phyloP scores from a whole-genome alignment of 2,113 vertebrate genomes.

The Ophiodon elongatus region DNA sequence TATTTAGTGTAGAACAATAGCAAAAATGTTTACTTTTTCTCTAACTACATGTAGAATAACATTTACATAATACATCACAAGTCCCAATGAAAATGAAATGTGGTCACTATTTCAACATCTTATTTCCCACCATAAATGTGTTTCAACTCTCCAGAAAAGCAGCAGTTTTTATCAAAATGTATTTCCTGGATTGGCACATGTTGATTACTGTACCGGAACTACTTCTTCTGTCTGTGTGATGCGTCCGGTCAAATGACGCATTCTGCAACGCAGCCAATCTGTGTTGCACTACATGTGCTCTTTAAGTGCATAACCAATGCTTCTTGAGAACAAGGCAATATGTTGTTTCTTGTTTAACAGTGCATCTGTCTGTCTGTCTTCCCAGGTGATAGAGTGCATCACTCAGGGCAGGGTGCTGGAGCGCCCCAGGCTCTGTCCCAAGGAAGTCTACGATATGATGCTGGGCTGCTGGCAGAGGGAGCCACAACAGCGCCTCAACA shows the following conservation, averaged over 20 bases:
- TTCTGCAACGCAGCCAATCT: background rate
- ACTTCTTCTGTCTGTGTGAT: background rate
- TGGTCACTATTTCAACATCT: background rate
- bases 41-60: too few species aligned
- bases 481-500: slow-evolving; percentile 86
- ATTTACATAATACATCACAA: too few species aligned
- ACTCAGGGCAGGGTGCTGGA: slow-evolving; percentile 87
- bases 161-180: background rate
- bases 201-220: background rate
- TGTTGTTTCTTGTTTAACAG: background rate
- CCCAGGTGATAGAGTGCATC: slow-evolving; percentile 88
- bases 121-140: background rate
- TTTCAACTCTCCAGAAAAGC: background rate
- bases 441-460: slow-evolving; percentile 87
- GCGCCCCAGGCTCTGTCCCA: slow-evolving; percentile 85
- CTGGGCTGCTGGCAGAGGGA: slow-evolving; percentile 88
- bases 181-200: background rate
- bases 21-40: too few species aligned
- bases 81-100: too few species aligned
- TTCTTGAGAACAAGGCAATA: background rate
- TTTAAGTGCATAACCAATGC: background rate
- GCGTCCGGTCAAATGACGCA: too few species aligned
- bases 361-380: slow-evolving; percentile 23
- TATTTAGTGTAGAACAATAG: too few species aligned
- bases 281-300: background rate